Evolutionary conservation across 2,797 vertebrate genomes (phyloP).

Genomic region (Sphenopsis melanotis): DNA sequence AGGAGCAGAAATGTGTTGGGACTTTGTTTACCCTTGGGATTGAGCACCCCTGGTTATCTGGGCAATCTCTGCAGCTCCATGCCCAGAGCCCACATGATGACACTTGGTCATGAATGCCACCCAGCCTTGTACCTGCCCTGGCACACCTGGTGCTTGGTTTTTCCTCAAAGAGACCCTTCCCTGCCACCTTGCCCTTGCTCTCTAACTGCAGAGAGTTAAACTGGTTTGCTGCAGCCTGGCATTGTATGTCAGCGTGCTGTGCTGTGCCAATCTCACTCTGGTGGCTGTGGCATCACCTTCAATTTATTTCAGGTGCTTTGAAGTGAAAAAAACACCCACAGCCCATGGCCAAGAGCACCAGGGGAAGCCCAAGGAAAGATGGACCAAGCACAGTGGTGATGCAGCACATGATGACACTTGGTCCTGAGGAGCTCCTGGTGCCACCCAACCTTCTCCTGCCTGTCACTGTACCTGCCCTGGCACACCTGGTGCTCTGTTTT

Average conservation of each 20-base stretch:
- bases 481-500: too few relatives aligned
- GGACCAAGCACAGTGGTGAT: too few relatives aligned
- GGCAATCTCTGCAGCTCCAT: background rate
- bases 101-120: background rate
- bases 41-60: too few relatives aligned
- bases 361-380: background rate
- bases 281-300: background rate
- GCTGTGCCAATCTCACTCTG: background rate
- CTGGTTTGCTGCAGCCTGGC: background rate
- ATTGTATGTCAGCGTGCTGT: fast-evolving
- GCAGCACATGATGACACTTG: too few relatives aligned
- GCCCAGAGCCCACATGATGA: background rate
- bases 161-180: background rate
- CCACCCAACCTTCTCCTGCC: too few relatives aligned
- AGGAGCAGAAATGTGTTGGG: background rate
- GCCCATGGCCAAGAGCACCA: background rate
- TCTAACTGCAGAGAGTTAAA: background rate
- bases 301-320: background rate
- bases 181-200: background rate
- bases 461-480: too few relatives aligned
- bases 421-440: too few relatives aligned
- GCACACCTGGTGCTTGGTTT: background rate
- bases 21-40: background rate
- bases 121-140: background rate
- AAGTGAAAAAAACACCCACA: background rate